Base-by-base conservation (phyloP, 2,113 vertebrate species). In the Strigops habroptila region DNA sequence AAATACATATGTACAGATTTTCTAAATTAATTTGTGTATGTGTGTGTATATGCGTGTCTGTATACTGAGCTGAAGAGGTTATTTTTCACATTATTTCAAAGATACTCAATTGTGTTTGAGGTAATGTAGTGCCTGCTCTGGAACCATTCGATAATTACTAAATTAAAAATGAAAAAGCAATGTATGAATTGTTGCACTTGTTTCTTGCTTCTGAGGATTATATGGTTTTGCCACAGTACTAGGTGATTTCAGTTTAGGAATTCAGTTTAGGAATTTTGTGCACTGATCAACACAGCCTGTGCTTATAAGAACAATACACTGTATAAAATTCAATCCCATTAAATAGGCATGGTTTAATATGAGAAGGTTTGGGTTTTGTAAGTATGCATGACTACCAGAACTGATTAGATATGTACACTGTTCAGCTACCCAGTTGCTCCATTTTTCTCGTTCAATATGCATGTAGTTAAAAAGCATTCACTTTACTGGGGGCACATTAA, bases 31-130 rank as follows among this genome's bases (percentile, higher is more conserved):
- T 95, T 90, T 97, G 57, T 98, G 71, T 97, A 39, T 39, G 63
- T 89, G 27, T 76, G 27, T 80, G 60, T 92, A 33, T 79, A 87
- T 95, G 85, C 1, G 67, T 0, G 52, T 84, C 80, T 96, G 94
- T 82, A 86, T 76, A 68, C 52, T 89, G 83, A 94, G 79, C 76
- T 93, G 79, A 94, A 95, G 89, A 96, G 31, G 49, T 91, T 96
- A 79, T 97, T 96, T 96, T 97, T 96, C 7, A 43, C 68, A 74
- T 97, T 94, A 95, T 97, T 97, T 97, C 84, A 90, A 96, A 67
- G 84, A 65, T 95, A 90, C 46, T 96, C 95, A 92, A 91, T 95
- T 97, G 93, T 97, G 93, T 96, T 96, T 96, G 55, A 92, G 96
- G 76, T 94, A 88, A 94, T 96, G 82, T 71, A 95, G 90, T 95